Evolutionary conservation across 2,888 invertebrate species (phyloP), one percentile per base, ranked within the genome.

Genomic region (Euplexia lucipara): DNA sequence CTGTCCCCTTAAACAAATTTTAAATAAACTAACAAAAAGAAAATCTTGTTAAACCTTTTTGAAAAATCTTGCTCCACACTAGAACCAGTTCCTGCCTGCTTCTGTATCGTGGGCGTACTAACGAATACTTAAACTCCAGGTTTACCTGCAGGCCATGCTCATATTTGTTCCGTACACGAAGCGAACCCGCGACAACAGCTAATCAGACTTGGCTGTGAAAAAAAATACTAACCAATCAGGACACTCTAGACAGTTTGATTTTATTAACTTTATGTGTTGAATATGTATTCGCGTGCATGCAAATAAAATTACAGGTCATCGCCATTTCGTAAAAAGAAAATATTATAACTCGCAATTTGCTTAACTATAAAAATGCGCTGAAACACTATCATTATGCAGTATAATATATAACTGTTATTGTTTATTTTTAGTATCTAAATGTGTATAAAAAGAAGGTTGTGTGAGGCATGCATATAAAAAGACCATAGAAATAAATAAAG

Each of bases 241-340:
- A 10, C 10, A 57, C 0, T 45, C 14, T 53, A 35, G 57, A 67
- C 30, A 47, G 67, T 47, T 39, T 22, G 20, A 14, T 39, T 57
- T 39, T 14, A 48, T 35, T 66, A 16, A 35, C 34, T 22, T 45
- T 18, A 18, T 51, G n/a, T 20, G 10, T 14, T 30, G 30, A 9
- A 7, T 54, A 14, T 12, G 30, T 45, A 35, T 30, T 26, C 10
- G 7, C 8, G 52, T 65, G 35, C 44, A 65, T 54, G 37, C 32
- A 22, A 54, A 45, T 64, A 44, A 32, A 35, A 32, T 7, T 9
- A 30, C 0, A 8, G 22, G 12, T 30, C 37, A 34, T 39, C 57
- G 37, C 18, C 32, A 10, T 34, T 39, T 35, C 0, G 6, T 22
- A 14, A 44, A 20, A 10, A 9, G 7, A 64, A 20, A 49, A 18